Base-by-base conservation (phyloP, 2,888 invertebrate genomes). In the Diarsia dahlii region DNA sequence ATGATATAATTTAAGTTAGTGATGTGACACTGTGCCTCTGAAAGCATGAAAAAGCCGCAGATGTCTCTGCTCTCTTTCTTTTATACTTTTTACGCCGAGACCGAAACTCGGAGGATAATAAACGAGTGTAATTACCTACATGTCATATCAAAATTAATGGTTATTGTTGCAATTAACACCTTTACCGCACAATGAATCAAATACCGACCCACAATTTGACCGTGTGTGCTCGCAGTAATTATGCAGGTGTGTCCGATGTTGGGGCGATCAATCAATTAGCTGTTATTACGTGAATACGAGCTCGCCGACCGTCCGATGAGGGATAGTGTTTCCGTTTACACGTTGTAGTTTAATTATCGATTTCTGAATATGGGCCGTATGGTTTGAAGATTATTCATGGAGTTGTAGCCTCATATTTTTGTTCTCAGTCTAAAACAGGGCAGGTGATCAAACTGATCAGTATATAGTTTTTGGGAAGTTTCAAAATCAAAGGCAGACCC, bases 191-290 rank as follows among this genome's bases (percentile, higher is more conserved):
- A 28, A 56, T 76, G 39, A 76, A 81, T 76, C 81, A 67, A 58
- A 46, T 54, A 46, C 56, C 39, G 46, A 60, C 58, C 18, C 18
- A 28, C 65, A 18, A 45, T 66, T 45, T 50, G 46, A 34, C 52
- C 23, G 6, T 48, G 20, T 67, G 52, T 65, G 23, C 69, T 58
- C 50, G 56, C 46, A 75, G 75, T 64, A 73, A 79, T 75, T 80
- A 75, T 71, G 69, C 71, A 83, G 73, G 72, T 46, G 82, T 52
- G 60, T 23, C 80, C 60, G 71, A 76, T 68, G 54, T 83, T 62
- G 70, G 13, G 12, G 15, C 64, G 64, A 72, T 76, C 72, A 68
- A 80, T 76, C 76, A 80, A 80, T 82, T 83, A 83, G 60, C 50
- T 54, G 63, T 62, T 72, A 70, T 66, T 56, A 60, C 66, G 23